Evolutionary conservation across 2,113 vertebrate species (phyloP), one percentile per base, ranked within the genome.

Genomic region (Pachycephala philippinensis): DNA sequence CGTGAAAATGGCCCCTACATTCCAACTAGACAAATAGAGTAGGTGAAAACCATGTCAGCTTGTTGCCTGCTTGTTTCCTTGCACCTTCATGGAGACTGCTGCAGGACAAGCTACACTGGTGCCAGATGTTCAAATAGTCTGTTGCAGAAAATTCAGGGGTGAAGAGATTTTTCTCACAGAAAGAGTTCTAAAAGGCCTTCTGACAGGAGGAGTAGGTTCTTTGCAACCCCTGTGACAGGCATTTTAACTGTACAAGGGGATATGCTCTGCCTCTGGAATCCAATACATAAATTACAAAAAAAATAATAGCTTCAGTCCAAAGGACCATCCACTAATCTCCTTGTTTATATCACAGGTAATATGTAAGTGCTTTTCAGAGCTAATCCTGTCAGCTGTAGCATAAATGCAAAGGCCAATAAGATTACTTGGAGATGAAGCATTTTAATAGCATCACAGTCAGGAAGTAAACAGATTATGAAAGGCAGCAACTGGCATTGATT

Each of bases 401-500:
- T 75, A 82, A 49, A 50, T 75, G 80, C 23, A 45, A 90, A 94
- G 94, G 60, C 90, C 79, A 90, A 79, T 76, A 11, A 64, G 89
- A 94, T 84, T 82, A 95, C 83, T 81, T 85, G 47, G 69, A 88
- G 68, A 59, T 52, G 87, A 87, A 91, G 68, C 65, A 50, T 59
- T 96, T 96, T 85, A 93, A 75, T 87, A 95, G 57, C 77, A 87
- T 97, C 94, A 96, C 69, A 90, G 61, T 77, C 60, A 72, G 91
- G 95, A 93, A 91, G 83, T 93, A 95, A 95, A 89, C 82, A 96
- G 93, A 88, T 95, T 82, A 87, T 76, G 89, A 93, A 92, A 95
- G 69, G 64, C 31, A 90, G 76, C n/a, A 89, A 96, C 44, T 84
- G 80, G 57, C 72, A 92, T 66, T 93, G 93, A 95, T 96, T 96